A percentile compares a stretch with the other conserved stretches of the same genome.
Conservation (phyloP, 2,113 vertebrate genomes). For the Mus musculus region DNA sequence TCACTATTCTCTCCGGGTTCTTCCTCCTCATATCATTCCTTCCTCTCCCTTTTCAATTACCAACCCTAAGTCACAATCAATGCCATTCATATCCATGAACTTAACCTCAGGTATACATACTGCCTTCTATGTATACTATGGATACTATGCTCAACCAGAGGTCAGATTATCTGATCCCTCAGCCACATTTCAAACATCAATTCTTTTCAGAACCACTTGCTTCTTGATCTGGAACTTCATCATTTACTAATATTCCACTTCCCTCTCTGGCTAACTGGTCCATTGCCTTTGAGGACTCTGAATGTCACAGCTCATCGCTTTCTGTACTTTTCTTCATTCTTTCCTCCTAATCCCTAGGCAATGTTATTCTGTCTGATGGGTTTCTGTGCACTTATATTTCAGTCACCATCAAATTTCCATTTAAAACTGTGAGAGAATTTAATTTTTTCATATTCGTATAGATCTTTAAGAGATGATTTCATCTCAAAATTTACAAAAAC, state of each 20-base stretch:
- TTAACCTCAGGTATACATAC: not conserved
- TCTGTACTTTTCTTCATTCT: not conserved
- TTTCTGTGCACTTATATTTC: not conserved
- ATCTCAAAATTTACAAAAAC: not conserved
- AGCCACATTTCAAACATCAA: not conserved
- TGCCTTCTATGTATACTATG: not conserved
- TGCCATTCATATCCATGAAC: not conserved
- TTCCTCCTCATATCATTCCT: not conserved
- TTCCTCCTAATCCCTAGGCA: not conserved
- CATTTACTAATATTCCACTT: not conserved
- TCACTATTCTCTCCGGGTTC: not conserved
- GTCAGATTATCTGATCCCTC: not conserved
- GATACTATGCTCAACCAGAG: not conserved
- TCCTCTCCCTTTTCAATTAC: not conserved
- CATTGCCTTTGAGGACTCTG: not conserved
- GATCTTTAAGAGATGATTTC: not conserved
- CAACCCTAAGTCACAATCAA: not conserved
- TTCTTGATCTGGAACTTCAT: not conserved
- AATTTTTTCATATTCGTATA: not conserved
- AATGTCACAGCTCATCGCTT: not conserved
- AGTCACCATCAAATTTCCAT: not conserved
- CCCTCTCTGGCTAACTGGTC: not conserved
- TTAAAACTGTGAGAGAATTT: not conserved
- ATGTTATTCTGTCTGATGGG: not conserved
- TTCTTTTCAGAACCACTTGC: not conserved